These are phyloP conservation scores for Onthophagus taurus DNA, from an alignment of 1,140 invertebrate genomes.

Conservation along the genomic window DNA sequence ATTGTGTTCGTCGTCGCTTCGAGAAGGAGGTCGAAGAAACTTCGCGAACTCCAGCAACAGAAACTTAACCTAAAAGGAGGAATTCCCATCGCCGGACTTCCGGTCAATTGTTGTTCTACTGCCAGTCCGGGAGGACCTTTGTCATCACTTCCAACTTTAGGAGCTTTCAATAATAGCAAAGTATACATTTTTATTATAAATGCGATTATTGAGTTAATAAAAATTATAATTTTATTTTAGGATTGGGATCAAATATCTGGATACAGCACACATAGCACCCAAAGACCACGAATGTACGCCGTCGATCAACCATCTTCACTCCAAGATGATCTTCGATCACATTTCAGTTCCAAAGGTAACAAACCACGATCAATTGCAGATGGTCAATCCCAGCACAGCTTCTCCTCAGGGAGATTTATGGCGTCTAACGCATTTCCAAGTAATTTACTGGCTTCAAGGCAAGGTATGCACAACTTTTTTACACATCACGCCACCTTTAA, in stretches of 20 bases:
- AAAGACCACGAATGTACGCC: slow-evolving; percentile 71
- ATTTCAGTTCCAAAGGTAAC: slow-evolving; percentile 45
- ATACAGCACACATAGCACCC: slow-evolving; percentile 81
- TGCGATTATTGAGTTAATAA: neutral
- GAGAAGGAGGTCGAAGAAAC: slow-evolving; percentile 55
- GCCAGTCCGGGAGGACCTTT: slow-evolving; percentile 66
- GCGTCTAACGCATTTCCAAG: slow-evolving; percentile 55
- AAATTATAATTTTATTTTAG: slow-evolving; percentile 27
- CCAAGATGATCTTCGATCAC: slow-evolving; percentile 56
- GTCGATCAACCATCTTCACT: slow-evolving; percentile 53
- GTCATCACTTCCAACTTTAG: slow-evolving; percentile 67
- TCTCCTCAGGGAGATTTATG: slow-evolving; percentile 67
- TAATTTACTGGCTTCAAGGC: slow-evolving; percentile 66
- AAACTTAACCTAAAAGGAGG: slow-evolving; percentile 48
- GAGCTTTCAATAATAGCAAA: slow-evolving; percentile 71
- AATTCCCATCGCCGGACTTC: slow-evolving; percentile 56
- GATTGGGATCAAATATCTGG: slow-evolving; percentile 92
- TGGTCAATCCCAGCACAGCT: slow-evolving; percentile 77
- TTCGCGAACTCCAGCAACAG: slow-evolving; percentile 58
- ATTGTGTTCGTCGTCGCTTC: slow-evolving; percentile 81
- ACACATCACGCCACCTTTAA: neutral
- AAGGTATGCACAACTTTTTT: slow-evolving; percentile 44
- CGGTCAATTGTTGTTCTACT: slow-evolving; percentile 67
- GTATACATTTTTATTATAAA: slow-evolving; percentile 28
- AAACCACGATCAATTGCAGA: slow-evolving; percentile 64